Evolutionary conservation across 2,797 vertebrate genomes (phyloP), one percentile per base, ranked within the genome.

Genomic region (Ibycter americanus): DNA sequence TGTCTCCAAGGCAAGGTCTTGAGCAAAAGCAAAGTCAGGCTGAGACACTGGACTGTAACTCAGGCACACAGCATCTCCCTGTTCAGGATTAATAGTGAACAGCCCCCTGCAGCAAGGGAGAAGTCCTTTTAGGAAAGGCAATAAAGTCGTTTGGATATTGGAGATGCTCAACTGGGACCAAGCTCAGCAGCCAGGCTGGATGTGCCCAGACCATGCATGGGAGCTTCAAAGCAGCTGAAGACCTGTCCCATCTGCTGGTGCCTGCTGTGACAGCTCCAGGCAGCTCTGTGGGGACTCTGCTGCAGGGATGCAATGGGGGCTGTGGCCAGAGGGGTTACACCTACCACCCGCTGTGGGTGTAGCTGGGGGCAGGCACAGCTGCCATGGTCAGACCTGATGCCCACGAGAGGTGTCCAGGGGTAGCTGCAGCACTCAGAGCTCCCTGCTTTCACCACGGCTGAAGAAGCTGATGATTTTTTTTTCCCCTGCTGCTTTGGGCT

Each of bases 281-380:
- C 68, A 84, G 77, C 5, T 5, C 54, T 68, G 29, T 9, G 44
- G 58, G 49, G n/a, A 19, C 56, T 23, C 61, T 59, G 86, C 52
- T 7, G 2, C 14, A 44, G 67, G 49, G 38, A 29, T 4, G 1
- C 1, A 1, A 52, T 49, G 31, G 3, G 44, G 32, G 12, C 15
- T 36, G 8, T 8, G 44, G 42, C 46, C 55, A 42, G 77, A 71
- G 29, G 47, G 21, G 4, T 19, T 51, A 5, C 9, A 9, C 9
- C 9, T 3, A 5, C 77, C 83, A 63, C 17, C 79, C 14, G 1
- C n/a, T 90, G 47, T 68, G 85, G 87, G n/a, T 42, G 63, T 31
- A 84, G 34, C 62, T 65, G 90, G 49, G 32, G 52, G 26, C 82
- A 52, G 14, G 51, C 40, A 21, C 40, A 51, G 52, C 52, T 49